Conservation (phyloP, 2,113 vertebrate species). For the Astur gentilis region DNA sequence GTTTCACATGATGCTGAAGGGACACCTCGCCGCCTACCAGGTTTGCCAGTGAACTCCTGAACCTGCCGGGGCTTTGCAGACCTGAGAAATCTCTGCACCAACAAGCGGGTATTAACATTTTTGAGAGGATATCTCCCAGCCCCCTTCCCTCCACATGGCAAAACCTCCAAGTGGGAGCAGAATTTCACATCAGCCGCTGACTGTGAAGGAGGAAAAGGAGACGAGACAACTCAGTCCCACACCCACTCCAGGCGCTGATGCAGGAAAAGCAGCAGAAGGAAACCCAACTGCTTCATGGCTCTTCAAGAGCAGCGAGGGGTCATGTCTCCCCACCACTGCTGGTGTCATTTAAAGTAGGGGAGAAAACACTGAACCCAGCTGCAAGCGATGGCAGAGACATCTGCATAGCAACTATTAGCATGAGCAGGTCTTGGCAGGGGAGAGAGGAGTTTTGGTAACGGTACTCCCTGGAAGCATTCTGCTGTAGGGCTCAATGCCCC, state of each 20-base stretch:
- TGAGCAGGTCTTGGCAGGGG: neutral
- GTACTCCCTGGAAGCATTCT: neutral
- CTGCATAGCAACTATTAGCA: neutral
- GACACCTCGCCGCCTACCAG: neutral
- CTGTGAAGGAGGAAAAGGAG: neutral
- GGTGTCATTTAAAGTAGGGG: neutral
- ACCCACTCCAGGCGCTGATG: neutral
- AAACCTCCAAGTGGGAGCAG: neutral
- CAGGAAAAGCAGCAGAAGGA: neutral
- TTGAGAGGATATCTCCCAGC: constrained; percentile 30
- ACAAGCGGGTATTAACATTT: constrained; percentile 23
- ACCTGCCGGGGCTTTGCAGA: neutral
- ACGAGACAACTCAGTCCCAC: neutral
- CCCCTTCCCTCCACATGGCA: neutral
- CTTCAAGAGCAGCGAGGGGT: neutral
- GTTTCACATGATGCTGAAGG: neutral
- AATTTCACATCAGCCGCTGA: neutral
- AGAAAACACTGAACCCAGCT: neutral
- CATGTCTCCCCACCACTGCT: too few relatives aligned
- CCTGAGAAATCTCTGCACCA: neutral
- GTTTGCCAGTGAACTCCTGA: constrained; percentile 11
- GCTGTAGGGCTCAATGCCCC: neutral
- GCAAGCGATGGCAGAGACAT: neutral
- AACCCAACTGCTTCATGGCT: neutral
- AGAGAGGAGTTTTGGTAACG: neutral